Evolutionary conservation across 1,140 invertebrate genomes (phyloP), one percentile per base, ranked within the genome.

Genomic region (Mizuhopecten yessoensis): DNA sequence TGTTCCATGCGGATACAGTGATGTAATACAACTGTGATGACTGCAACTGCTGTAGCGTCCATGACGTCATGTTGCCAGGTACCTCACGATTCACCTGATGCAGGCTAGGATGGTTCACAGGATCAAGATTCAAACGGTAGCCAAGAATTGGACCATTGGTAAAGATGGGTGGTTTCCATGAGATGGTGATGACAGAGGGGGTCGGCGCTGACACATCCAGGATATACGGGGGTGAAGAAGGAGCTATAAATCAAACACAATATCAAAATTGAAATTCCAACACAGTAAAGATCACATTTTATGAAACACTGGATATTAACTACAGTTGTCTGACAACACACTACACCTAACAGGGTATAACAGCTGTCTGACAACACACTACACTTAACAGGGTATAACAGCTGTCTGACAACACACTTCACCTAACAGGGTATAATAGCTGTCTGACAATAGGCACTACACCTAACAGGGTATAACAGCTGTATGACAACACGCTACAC

Each of bases 81-180:
- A 98, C 97, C 94, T 98, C 98, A 98, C 98, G 95, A 57, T 95
- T 96, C 45, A 95, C 94, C 89, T 94, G 92, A 87, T 95, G 95
- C 57, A 96, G 93, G 34, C 93, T 93, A 23, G 92, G 91, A 90
- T 94, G 94, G 88, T 90, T 93, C 29, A 93, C 49, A 86, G 93
- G 97, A 86, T 97, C 97, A 33, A 98, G 97, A 94, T 98, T 97
- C 86, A 99, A 96, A 88, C 98, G 97, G 97, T 99, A 99, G 86
- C 98, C 98, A 86, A 98, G 97, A 92, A 99, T 97, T 91, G 98
- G 98, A 89, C 98, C 98, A 96, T 99, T 99, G 34, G 98, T 98
- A 95, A 98, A 98, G 17, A 97, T 97, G 20, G 98, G 98, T 9
- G 98, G 98, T 96, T 98, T 97, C 98, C 98, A 99, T 93, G 98